A percentile compares a stretch with the other conserved stretches of the same genome.
phyloP scores from a whole-genome alignment of 2,113 vertebrate genomes.

The Scytalopus superciliaris region DNA sequence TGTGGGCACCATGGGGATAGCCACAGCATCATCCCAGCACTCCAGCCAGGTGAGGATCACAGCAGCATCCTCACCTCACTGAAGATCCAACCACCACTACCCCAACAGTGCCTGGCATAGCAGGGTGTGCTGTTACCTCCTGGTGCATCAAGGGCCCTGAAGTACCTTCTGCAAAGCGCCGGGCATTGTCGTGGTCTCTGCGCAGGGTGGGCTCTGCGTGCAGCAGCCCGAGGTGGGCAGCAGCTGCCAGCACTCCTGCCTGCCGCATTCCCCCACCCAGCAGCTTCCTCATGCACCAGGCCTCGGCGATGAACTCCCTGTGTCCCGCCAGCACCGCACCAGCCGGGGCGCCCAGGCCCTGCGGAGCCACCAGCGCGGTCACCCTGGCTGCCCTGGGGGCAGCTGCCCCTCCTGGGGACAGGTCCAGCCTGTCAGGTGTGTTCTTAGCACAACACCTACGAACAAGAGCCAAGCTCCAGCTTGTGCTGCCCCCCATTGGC shows the following conservation, averaged over 20 bases:
- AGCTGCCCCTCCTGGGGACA: too few relatives aligned
- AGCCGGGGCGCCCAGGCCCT: conserved; percentile 82
- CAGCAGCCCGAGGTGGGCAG: conserved; percentile 77
- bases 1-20: accelerated
- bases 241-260: conserved; percentile 80
- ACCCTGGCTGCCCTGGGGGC: background rate
- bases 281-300: conserved; percentile 76
- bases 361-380: background rate
- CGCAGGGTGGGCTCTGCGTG: conserved; percentile 56
- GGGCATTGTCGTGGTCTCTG: conserved; percentile 80
- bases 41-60: background rate
- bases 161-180: conserved; percentile 81
- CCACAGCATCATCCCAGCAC: accelerated
- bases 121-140: background rate
- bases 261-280: conserved; percentile 84
- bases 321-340: conserved; percentile 79
- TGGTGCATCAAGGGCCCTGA: accelerated
- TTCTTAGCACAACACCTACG: accelerated
- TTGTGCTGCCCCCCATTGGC: too few relatives aligned
- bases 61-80: background rate
- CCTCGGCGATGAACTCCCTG: conserved; percentile 73
- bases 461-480: background rate
- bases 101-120: accelerated
- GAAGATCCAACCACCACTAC: background rate
- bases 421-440: background rate